These are phyloP conservation scores for Diaperis boleti DNA, from an alignment of 2,888 invertebrate species.

Conservation along the genomic window DNA sequence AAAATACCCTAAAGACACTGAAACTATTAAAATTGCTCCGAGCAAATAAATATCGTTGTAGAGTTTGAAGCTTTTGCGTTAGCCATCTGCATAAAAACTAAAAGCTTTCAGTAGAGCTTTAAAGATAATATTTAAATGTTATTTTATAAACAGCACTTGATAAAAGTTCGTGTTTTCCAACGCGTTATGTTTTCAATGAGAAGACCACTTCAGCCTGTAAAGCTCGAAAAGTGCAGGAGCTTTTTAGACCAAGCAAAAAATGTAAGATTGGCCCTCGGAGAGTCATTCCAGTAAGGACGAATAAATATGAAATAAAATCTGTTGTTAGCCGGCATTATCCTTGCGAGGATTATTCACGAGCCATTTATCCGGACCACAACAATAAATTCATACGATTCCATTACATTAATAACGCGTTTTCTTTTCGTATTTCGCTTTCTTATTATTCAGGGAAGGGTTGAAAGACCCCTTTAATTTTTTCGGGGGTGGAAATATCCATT, in stretches of 20 bases:
- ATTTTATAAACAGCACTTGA: slow-evolving; percentile 1
- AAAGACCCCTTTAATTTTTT: neutral
- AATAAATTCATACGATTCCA: slow-evolving; percentile 40
- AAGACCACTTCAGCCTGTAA: neutral
- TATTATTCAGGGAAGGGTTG: slow-evolving; percentile 15
- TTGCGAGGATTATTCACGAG: slow-evolving; percentile 36
- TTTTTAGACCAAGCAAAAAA: no score
- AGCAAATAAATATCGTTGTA: neutral
- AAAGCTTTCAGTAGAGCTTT: neutral
- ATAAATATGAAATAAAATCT: slow-evolving; percentile 21
- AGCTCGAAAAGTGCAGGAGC: neutral
- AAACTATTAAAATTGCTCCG: no score
- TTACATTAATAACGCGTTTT: slow-evolving; percentile 36
- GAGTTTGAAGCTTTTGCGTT: neutral
- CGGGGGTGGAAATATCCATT: neutral
- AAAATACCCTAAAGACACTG: no score
- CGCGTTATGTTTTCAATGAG: slow-evolving; percentile 1
- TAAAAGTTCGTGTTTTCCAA: slow-evolving; percentile 1
- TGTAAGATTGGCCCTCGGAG: neutral
- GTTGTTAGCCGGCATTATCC: slow-evolving; percentile 28
- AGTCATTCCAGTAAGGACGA: neutral
- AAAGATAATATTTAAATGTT: slow-evolving; percentile 15
- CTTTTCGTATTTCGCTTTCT: slow-evolving; percentile 22
- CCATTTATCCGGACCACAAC: slow-evolving; percentile 40
- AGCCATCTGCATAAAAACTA: slow-evolving; percentile 1